Percentiles rank a stretch among this genome's conserved stretches.
These are phyloP conservation scores for Cettia cetti DNA, from an alignment of 2,113 vertebrate genomes.

Conservation along the genomic window DNA sequence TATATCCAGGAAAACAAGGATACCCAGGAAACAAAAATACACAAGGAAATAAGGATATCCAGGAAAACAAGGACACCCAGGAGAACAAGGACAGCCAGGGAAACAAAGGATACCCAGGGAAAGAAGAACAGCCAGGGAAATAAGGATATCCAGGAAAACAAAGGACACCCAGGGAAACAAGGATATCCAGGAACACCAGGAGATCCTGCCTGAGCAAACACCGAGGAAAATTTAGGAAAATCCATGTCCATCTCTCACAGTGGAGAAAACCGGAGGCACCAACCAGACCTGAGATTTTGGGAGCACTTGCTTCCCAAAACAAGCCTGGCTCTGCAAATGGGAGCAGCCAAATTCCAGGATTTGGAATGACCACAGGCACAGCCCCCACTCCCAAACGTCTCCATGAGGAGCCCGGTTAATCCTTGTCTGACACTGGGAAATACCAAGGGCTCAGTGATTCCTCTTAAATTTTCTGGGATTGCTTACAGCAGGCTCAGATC, in stretches of 20 bases:
- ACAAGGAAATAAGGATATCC: neutral
- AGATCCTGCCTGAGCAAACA: neutral
- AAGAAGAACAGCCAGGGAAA: neutral
- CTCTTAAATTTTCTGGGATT: neutral
- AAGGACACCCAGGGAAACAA: neutral
- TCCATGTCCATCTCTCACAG: neutral
- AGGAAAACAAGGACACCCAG: neutral
- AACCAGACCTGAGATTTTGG: rapidly evolving
- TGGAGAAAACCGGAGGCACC: rapidly evolving
- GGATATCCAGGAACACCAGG: neutral
- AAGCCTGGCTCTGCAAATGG: neutral
- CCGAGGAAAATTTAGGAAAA: neutral
- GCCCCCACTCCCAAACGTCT: neutral
- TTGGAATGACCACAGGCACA: neutral
- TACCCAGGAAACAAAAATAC: neutral
- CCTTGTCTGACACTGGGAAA: neutral
- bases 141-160: neutral
- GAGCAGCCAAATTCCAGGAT: neutral
- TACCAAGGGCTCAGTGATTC: neutral
- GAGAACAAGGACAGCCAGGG: neutral
- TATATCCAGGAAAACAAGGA: neutral
- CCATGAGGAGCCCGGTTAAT: neutral
- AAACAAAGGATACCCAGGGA: neutral
- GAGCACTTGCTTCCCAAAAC: rapidly evolving
- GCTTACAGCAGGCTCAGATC: neutral